phyloP scores from a whole-genome alignment of 2,797 vertebrate genomes.

The Amniataba percoides region DNA sequence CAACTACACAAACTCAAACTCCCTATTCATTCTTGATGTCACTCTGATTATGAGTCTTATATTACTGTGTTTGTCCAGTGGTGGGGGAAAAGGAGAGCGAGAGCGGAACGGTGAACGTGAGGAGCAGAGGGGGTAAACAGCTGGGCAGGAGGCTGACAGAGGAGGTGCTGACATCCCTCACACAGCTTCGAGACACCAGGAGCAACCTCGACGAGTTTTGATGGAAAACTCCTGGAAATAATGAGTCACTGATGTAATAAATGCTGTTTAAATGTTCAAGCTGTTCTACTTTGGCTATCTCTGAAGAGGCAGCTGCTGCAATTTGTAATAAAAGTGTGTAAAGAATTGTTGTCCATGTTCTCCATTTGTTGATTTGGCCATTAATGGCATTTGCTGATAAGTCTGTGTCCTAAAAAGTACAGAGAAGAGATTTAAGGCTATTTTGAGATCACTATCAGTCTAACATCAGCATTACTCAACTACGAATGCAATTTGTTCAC shows the following conservation, averaged over 20 bases:
- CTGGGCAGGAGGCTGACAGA: slow-evolving; percentile 82
- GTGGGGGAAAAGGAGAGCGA: slow-evolving; percentile 88
- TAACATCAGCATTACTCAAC: slow-evolving; percentile 41
- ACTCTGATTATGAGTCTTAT: slow-evolving; percentile 1
- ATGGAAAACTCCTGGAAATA: slow-evolving; percentile 43
- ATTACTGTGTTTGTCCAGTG: slow-evolving; percentile 77
- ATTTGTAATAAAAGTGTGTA: slow-evolving; percentile 74
- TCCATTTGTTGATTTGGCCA: slow-evolving; percentile 19
- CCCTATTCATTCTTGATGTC: slow-evolving; percentile 3
- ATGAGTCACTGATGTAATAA: slow-evolving; percentile 40
- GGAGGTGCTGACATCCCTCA: slow-evolving; percentile 82
- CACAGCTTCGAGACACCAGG: slow-evolving; percentile 79
- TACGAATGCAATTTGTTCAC: slow-evolving; percentile 39
- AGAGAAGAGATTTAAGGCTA: slow-evolving; percentile 20
- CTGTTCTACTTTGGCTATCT: slow-evolving; percentile 31
- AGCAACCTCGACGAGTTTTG: slow-evolving; percentile 87
- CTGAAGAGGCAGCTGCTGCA: slow-evolving; percentile 7
- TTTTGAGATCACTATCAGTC: slow-evolving; percentile 53
- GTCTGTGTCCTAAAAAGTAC: slow-evolving; percentile 11
- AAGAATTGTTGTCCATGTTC: not conserved
- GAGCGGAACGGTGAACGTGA: slow-evolving; percentile 85
- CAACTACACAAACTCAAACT: not conserved
- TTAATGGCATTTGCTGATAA: slow-evolving; percentile 27
- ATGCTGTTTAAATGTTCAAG: slow-evolving; percentile 38
- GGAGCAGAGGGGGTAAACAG: slow-evolving; percentile 85